These are phyloP conservation scores for Tenrec ecaudatus DNA, from an alignment of 2,113 vertebrate species.

Conservation along the genomic window DNA sequence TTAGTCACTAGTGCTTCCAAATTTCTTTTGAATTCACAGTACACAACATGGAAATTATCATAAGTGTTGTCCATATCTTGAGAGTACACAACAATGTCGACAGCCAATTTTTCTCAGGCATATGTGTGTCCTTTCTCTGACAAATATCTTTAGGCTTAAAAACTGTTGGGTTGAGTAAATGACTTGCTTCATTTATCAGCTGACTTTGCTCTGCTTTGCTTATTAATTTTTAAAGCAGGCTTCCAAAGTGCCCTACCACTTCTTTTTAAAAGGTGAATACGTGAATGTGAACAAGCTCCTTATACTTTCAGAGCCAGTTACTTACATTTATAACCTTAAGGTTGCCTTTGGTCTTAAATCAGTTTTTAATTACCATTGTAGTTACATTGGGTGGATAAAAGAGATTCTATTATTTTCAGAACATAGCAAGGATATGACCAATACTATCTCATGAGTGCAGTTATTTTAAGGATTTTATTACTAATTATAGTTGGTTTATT, in stretches of 20 bases:
- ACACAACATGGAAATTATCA: not conserved
- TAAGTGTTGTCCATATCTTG: not conserved
- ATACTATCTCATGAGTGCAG: constrained; percentile 78
- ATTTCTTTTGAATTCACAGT: not conserved
- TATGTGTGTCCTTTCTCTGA: not conserved
- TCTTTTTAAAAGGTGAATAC: constrained; percentile 26
- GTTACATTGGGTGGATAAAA: constrained; percentile 73
- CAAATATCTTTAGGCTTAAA: not conserved
- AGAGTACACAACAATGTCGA: not conserved
- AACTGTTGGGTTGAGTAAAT: not conserved
- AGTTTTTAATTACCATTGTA: constrained; percentile 86
- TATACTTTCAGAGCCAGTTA: constrained; percentile 49
- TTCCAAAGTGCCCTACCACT: not conserved
- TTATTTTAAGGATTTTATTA: constrained; percentile 85
- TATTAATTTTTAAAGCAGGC: not conserved
- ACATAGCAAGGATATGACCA: constrained; percentile 76
- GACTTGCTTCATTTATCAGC: constrained; percentile 8
- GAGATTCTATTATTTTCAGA: constrained; percentile 79
- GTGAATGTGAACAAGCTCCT: constrained; percentile 52
- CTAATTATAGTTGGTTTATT: constrained; percentile 86
- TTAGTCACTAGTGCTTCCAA: not conserved
- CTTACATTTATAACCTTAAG: constrained; percentile 56
- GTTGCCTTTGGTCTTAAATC: constrained; percentile 86
- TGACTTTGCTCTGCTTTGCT: not conserved
- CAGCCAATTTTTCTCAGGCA: not conserved